phyloP scores from a whole-genome alignment of 2,888 invertebrate species.

The Parthenolecanium corni region DNA sequence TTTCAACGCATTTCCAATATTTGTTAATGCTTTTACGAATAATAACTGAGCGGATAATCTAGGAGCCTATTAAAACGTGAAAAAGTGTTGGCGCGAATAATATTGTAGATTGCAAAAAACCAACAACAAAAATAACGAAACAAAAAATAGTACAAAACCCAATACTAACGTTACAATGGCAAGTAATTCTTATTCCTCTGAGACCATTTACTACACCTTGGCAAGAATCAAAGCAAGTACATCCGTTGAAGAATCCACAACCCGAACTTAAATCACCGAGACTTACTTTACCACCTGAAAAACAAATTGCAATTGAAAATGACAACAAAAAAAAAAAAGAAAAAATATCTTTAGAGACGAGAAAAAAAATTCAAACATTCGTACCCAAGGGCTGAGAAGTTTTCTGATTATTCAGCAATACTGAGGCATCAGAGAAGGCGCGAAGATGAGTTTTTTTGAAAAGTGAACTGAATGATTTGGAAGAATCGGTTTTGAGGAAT shows the following conservation, averaged over 20 bases:
- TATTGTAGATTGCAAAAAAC: not conserved
- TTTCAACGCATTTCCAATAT: slow-evolving; percentile 71
- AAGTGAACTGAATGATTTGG: not conserved
- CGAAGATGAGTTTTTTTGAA: slow-evolving; percentile 65
- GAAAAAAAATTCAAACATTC: not conserved
- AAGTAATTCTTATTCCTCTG: slow-evolving; percentile 62
- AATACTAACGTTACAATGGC: slow-evolving; percentile 62
- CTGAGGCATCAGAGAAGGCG: slow-evolving; percentile 46
- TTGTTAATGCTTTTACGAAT: slow-evolving; percentile 75
- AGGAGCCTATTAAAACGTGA: slow-evolving; percentile 49
- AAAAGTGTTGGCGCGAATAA: slow-evolving; percentile 17
- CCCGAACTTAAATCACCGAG: slow-evolving; percentile 89
- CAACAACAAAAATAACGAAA: not conserved
- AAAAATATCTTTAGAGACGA: not conserved
- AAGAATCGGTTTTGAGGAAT: too few species aligned
- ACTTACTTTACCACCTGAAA: slow-evolving; percentile 41
- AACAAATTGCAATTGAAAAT: not conserved
- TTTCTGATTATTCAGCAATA: slow-evolving; percentile 15
- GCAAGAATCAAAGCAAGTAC: slow-evolving; percentile 70
- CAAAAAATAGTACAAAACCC: slow-evolving; percentile 14
- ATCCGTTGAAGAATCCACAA: slow-evolving; percentile 92
- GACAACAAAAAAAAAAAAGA: not conserved
- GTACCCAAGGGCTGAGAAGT: not conserved
- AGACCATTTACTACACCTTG: slow-evolving; percentile 63
- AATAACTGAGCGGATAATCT: slow-evolving; percentile 71